These are phyloP conservation scores for Luidia sarsii DNA, from an alignment of 53 echinoderm and acorn worm species.

Conservation along the genomic window DNA sequence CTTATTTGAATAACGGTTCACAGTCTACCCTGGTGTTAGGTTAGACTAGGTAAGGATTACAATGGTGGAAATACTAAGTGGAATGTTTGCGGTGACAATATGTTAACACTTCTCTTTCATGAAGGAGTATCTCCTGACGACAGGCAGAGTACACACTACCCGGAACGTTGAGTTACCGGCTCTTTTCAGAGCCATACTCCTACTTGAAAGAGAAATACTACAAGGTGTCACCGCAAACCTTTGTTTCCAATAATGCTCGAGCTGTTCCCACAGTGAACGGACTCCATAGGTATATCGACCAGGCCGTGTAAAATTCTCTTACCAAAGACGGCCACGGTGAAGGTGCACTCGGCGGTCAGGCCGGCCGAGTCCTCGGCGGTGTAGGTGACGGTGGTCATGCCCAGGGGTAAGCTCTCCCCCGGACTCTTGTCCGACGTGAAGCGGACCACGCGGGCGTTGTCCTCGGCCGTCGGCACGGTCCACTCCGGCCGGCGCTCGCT, in stretches of 20 bases:
- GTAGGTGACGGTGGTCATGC: constrained; percentile 45
- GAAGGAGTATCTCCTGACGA: no score
- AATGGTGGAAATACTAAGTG: no score
- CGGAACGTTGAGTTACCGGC: no score
- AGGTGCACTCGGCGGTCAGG: constrained; percentile 19
- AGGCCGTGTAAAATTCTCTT: neutral
- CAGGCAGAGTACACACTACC: no score
- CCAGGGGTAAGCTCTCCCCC: constrained; percentile 26
- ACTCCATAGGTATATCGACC: neutral
- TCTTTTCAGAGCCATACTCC: no score
- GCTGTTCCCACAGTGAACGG: neutral
- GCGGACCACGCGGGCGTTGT: constrained; percentile 55
- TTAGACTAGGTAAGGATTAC: no score
- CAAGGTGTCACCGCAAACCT: neutral
- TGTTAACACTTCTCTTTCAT: no score
- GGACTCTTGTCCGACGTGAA: constrained; percentile 14
- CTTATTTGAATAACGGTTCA: no score
- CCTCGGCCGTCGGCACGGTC: constrained; percentile 55
- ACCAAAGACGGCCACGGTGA: constrained; percentile 57
- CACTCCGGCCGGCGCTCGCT: constrained; percentile 47
- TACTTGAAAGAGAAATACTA: no score
- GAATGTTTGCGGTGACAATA: no score
- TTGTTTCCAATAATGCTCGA: neutral
- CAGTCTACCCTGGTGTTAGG: no score
- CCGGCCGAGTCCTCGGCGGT: constrained; percentile 55